Evolutionary conservation across 2,113 vertebrate genomes (phyloP), one percentile per base, ranked within the genome.

Genomic region (Lamprotornis superbus): DNA sequence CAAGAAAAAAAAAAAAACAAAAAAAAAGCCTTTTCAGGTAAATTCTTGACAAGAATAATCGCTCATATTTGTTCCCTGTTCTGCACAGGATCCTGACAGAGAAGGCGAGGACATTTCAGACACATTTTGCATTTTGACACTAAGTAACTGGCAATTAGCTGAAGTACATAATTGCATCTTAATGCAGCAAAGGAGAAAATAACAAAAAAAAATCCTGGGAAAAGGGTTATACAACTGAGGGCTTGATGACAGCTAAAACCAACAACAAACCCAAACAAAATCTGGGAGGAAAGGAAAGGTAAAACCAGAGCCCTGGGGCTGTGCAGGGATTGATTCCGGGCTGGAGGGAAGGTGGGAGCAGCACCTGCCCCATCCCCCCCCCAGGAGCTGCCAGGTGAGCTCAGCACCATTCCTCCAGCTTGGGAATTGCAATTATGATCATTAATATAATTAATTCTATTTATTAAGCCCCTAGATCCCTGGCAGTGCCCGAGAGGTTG

Each of bases 101-200:
- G 87, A 74, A 88, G 71, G 10, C 37, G n/a, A 80, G 71, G 71
- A 81, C 55, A 61, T 87, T 92, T 92, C 90, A 92, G 81, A 70
- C 71, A 76, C 70, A 87, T 95, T 82, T 85, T 89, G 42, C 37
- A 12, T 97, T 97, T 94, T 97, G 95, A 98, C 77, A 93, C 87
- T 89, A 94, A 97, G 70, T 91, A 95, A 92, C 53, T 73, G 75
- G 67, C 86, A 96, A 97, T 97, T 96, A 98, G 75, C 70, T 80
- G 85, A 91, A 96, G 73, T 92, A 80, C 74, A 83, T 95, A 96
- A 96, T 78, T 97, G 86, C 73, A 89, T 89, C 92, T 94, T 89
- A 87, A 96, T 78, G 93, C 94, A 78, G 85, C 88, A 83, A 86
- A 94, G 92, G 53, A 91, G 73, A 94, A 91, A 60, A 85, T 74